Conservation (phyloP, 2,888 invertebrate species). For the Elmis aenea region DNA sequence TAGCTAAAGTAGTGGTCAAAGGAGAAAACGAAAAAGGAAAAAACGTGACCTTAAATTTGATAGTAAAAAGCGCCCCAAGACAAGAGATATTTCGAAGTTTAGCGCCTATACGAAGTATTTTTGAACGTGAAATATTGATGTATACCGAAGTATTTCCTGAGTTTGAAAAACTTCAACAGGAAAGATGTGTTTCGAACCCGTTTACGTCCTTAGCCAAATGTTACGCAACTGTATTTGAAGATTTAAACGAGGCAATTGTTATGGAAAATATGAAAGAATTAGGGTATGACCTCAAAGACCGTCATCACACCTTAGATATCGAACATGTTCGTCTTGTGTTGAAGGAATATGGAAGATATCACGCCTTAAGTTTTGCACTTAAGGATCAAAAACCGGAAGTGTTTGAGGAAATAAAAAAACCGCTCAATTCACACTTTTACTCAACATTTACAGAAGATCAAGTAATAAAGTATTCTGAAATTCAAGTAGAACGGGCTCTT, state of each 20-base stretch:
- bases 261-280: conserved; percentile 29
- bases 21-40: conserved; percentile 14
- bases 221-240: conserved; percentile 15
- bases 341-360: conserved; percentile 31
- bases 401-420: conserved; percentile 21
- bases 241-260: conserved; percentile 26
- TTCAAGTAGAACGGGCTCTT: conserved; percentile 3
- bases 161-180: conserved; percentile 13
- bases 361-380: conserved; percentile 32
- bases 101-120: conserved; percentile 25
- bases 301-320: conserved; percentile 26
- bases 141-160: conserved; percentile 15
- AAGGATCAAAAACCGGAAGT: conserved; percentile 26
- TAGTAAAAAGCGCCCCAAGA: conserved; percentile 32
- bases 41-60: conserved; percentile 20
- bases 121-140: conserved; percentile 28
- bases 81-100: conserved; percentile 24
- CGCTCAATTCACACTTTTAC: conserved; percentile 17
- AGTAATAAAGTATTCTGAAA: not conserved
- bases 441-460: not conserved
- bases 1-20: conserved; percentile 20
- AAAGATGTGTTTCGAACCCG: conserved; percentile 5
- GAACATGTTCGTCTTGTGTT: conserved; percentile 29
- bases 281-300: conserved; percentile 27
- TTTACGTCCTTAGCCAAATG: conserved; percentile 21